phyloP scores from a whole-genome alignment of 1,140 invertebrate species.

The Papilio helenus region DNA sequence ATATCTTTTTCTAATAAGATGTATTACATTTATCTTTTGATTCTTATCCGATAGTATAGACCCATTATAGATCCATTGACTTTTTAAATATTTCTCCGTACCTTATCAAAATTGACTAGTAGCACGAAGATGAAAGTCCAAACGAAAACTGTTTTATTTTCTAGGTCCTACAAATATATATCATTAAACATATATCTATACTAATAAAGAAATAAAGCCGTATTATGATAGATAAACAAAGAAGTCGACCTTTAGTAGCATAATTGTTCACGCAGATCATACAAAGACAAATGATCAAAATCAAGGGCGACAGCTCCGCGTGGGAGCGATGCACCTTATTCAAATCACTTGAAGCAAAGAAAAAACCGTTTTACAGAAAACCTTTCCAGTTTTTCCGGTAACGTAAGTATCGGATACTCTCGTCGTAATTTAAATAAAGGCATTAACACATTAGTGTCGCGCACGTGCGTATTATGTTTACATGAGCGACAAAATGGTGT shows the following conservation, averaged over 20 bases:
- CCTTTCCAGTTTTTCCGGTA: slow-evolving; percentile 79
- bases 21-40: too few relatives aligned
- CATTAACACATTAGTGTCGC: slow-evolving; percentile 35
- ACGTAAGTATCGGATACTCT: slow-evolving; percentile 55
- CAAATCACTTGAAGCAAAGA: slow-evolving; percentile 59
- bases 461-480: slow-evolving; percentile 18
- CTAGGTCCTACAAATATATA: too few relatives aligned
- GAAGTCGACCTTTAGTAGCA: slow-evolving; percentile 43
- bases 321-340: slow-evolving; percentile 73
- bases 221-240: slow-evolving; percentile 7
- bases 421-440: slow-evolving; percentile 53
- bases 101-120: too few relatives aligned
- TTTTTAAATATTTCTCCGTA: too few relatives aligned
- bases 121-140: too few relatives aligned
- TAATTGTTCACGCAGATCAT: slow-evolving; percentile 44
- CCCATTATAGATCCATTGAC: too few relatives aligned
- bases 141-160: too few relatives aligned
- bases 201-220: neutral
- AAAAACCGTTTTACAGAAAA: slow-evolving; percentile 64
- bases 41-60: too few relatives aligned
- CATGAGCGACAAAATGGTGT: neutral
- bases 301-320: slow-evolving; percentile 57
- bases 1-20: too few relatives aligned
- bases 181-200: neutral
- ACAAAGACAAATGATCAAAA: slow-evolving; percentile 33